Conservation (phyloP, 1,140 invertebrate genomes). For the Sesamia nonagrioides region DNA sequence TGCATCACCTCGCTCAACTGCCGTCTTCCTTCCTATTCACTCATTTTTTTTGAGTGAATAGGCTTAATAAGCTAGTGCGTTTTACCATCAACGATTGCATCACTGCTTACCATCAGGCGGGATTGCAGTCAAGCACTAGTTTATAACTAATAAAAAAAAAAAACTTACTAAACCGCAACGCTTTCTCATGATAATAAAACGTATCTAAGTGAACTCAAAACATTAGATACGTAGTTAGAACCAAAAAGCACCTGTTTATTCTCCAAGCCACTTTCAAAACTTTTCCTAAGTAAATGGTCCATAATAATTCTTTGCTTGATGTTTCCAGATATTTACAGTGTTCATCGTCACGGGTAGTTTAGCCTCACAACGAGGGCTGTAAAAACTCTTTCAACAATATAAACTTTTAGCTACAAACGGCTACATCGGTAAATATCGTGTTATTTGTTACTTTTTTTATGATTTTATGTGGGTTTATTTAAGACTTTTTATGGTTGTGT, state of each 20-base stretch:
- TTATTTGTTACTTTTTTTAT: conserved; percentile 30
- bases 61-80: no score
- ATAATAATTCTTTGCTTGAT: conserved; percentile 36
- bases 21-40: no score
- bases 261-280: background rate
- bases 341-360: conserved; percentile 40
- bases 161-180: no score
- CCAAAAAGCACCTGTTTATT: conserved; percentile 5
- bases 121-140: no score
- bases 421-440: conserved; percentile 15
- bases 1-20: no score
- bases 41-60: no score
- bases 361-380: conserved; percentile 17
- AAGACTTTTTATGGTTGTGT: conserved; percentile 5
- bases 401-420: conserved; percentile 13
- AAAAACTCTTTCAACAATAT: conserved; percentile 30
- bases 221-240: background rate
- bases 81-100: no score
- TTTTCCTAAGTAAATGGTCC: conserved; percentile 9
- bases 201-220: no score
- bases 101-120: no score
- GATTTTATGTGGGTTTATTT: conserved; percentile 7
- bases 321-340: conserved; percentile 32
- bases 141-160: no score
- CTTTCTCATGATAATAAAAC: no score